Evolutionary conservation across 2,888 invertebrate species (phyloP).

Genomic region (Busseola fusca): DNA sequence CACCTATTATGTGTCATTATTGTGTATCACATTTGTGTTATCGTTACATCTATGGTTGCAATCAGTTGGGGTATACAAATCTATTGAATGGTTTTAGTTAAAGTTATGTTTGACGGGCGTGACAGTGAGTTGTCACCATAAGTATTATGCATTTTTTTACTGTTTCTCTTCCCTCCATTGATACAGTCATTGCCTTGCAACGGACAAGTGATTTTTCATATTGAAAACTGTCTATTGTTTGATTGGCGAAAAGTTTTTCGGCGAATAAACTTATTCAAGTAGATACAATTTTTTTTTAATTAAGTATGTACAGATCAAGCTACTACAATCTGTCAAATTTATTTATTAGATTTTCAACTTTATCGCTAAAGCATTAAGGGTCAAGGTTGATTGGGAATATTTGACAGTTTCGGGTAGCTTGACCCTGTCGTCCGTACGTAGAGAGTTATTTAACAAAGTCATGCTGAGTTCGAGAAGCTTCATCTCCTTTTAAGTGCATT

Average conservation of each 20-base stretch:
- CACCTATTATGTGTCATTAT: conserved; percentile 41
- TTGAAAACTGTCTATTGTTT: not conserved
- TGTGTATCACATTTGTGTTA: conserved; percentile 28
- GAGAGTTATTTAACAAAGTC: not conserved
- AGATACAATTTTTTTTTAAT: too few species aligned
- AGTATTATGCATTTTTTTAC: conserved; percentile 5
- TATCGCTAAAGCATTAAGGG: too few species aligned
- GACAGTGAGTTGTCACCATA: conserved; percentile 13
- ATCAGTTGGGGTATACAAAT: conserved; percentile 36
- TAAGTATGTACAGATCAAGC: too few species aligned
- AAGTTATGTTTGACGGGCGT: conserved; percentile 9
- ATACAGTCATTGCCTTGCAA: not conserved
- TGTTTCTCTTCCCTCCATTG: not conserved
- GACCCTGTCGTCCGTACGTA: not conserved
- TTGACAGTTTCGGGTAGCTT: too few species aligned
- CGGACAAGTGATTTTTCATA: not conserved
- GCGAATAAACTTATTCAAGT: not conserved
- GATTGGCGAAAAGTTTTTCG: not conserved
- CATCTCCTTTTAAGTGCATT: not conserved
- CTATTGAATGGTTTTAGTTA: conserved; percentile 35
- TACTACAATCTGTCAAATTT: too few species aligned
- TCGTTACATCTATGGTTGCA: conserved; percentile 32
- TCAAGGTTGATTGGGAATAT: too few species aligned
- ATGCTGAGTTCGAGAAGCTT: not conserved
- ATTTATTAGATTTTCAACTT: too few species aligned